Evolutionary conservation across 2,113 vertebrate genomes (phyloP).

Genomic region (Ceyx cyanopectus): DNA sequence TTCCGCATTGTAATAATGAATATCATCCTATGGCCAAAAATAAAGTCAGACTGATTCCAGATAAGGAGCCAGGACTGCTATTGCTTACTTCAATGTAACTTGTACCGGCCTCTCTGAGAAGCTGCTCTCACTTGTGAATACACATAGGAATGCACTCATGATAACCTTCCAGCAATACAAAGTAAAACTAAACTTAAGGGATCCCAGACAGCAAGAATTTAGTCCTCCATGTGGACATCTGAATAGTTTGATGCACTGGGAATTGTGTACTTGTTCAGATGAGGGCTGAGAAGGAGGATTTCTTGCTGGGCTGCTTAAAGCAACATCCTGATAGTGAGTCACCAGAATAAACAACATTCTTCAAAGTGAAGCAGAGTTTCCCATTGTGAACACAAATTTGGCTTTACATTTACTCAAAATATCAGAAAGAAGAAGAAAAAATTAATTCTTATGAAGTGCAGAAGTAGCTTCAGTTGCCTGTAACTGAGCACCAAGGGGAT

Average conservation of each 20-base stretch:
- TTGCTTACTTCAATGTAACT: background rate
- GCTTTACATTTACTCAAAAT: slow-evolving; percentile 14
- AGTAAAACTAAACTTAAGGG: background rate
- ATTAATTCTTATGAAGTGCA: background rate
- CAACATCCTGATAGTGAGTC: background rate
- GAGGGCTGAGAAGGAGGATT: background rate
- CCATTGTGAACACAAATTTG: slow-evolving; percentile 33
- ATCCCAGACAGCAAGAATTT: background rate
- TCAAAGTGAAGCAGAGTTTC: slow-evolving; percentile 33
- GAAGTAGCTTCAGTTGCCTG: background rate
- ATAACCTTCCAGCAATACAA: background rate
- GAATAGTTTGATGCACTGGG: background rate
- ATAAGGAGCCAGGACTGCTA: background rate
- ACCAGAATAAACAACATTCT: slow-evolving; percentile 20
- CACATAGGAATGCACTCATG: background rate
- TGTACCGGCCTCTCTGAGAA: background rate
- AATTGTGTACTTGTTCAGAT: background rate
- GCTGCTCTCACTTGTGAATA: background rate
- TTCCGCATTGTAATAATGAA: background rate
- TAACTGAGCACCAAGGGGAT: slow-evolving; percentile 1
- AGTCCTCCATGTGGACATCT: background rate
- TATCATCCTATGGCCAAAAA: background rate
- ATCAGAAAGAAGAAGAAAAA: background rate
- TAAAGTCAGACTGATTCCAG: background rate
- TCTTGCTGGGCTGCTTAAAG: slow-evolving; percentile 31